phyloP scores from a whole-genome alignment of 2,888 invertebrate species.

The Cantharis rufa region DNA sequence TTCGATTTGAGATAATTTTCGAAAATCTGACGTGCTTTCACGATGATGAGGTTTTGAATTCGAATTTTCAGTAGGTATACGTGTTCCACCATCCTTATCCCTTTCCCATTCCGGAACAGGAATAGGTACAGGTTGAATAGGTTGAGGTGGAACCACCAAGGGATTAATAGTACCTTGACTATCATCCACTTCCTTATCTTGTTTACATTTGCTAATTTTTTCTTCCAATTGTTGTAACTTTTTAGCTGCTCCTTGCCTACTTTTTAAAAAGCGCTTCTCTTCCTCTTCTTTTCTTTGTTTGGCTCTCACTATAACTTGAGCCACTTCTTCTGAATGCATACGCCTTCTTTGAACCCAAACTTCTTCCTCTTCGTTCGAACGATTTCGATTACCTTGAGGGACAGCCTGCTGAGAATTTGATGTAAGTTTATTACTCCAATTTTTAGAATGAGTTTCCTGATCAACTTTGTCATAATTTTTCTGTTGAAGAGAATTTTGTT shows the following conservation, averaged over 20 bases:
- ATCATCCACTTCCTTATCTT: slow-evolving; percentile 57
- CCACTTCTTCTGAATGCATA: slow-evolving; percentile 72
- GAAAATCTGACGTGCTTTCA: slow-evolving; percentile 39
- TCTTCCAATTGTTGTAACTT: slow-evolving; percentile 72
- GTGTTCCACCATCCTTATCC: slow-evolving; percentile 47
- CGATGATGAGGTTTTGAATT: slow-evolving; percentile 19
- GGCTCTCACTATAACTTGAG: slow-evolving; percentile 80
- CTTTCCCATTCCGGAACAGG: slow-evolving; percentile 62
- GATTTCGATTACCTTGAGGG: slow-evolving; percentile 30
- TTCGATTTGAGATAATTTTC: slow-evolving; percentile 55
- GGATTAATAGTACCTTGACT: slow-evolving; percentile 55
- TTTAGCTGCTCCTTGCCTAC: slow-evolving; percentile 65
- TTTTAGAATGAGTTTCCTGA: slow-evolving; percentile 31
- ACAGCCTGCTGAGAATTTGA: slow-evolving; percentile 37
- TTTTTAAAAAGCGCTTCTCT: slow-evolving; percentile 75
- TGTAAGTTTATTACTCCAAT: slow-evolving; percentile 50
- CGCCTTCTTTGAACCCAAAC: slow-evolving; percentile 74
- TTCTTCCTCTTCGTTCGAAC: slow-evolving; percentile 59
- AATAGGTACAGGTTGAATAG: slow-evolving; percentile 56
- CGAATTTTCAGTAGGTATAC: slow-evolving; percentile 19
- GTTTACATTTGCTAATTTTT: slow-evolving; percentile 63
- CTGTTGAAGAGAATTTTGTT: slow-evolving; percentile 32
- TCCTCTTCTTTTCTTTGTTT: slow-evolving; percentile 87
- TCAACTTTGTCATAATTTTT: slow-evolving; percentile 44
- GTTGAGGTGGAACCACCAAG: slow-evolving; percentile 50